phyloP scores from a whole-genome alignment of 2,113 vertebrate genomes.

The Myotis brandtii region DNA sequence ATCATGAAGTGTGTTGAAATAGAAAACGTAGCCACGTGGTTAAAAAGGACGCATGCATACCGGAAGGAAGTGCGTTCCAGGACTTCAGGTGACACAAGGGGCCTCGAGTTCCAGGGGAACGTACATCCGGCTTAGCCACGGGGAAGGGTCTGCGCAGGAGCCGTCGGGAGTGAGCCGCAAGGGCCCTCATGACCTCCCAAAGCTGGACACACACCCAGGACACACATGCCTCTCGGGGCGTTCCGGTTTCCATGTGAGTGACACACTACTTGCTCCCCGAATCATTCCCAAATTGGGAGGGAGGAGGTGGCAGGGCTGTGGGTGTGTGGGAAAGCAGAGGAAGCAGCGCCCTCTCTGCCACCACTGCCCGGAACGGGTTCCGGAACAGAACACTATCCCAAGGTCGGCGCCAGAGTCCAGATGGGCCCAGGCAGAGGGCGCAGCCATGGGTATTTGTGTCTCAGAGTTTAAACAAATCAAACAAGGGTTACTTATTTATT shows the following conservation, averaged over 20 bases:
- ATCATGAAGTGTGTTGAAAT: accelerated
- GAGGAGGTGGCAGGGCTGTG: no score
- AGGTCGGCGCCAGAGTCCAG: background rate
- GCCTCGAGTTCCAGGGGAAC: accelerated
- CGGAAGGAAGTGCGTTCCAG: accelerated
- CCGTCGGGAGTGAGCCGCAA: accelerated
- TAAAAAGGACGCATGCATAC: background rate
- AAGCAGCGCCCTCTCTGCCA: background rate
- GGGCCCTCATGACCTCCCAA: accelerated
- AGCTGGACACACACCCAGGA: background rate
- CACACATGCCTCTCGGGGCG: accelerated
- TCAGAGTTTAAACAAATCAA: background rate
- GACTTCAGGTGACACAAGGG: accelerated
- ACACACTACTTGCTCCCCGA: background rate
- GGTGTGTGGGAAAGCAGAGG: background rate
- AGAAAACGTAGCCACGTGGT: accelerated
- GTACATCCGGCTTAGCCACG: accelerated
- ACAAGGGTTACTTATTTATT: accelerated
- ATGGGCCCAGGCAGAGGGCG: background rate
- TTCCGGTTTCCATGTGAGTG: accelerated
- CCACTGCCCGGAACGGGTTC: background rate
- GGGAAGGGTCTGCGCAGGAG: no score
- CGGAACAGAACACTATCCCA: background rate
- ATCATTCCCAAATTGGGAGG: background rate
- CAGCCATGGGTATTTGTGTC: accelerated